phyloP scores from a whole-genome alignment of 2,797 vertebrate species.

The Oryzias dopingdopingensis region DNA sequence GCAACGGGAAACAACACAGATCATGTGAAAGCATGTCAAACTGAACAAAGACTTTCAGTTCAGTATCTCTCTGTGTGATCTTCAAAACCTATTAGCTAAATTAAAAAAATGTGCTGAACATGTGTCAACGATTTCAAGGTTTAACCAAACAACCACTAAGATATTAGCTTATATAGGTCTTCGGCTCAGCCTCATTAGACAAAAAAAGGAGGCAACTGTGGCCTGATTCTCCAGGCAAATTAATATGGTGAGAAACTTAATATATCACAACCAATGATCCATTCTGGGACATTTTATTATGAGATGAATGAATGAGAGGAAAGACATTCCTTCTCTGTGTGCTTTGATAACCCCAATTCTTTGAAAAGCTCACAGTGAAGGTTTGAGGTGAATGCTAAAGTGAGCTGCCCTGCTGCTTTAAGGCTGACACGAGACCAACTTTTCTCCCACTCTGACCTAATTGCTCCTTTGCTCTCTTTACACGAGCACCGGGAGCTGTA shows the following conservation, averaged over 20 bases:
- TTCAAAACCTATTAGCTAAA: background rate
- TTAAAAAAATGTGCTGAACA: constrained; percentile 1
- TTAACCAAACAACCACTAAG: constrained; percentile 44
- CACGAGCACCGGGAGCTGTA: constrained; percentile 66
- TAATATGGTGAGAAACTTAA: constrained; percentile 67
- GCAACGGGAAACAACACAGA: constrained; percentile 26
- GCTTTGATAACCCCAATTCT: constrained; percentile 59
- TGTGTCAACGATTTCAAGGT: constrained; percentile 42
- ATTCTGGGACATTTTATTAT: constrained; percentile 65
- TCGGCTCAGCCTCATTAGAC: constrained; percentile 68
- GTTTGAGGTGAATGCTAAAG: constrained; percentile 58
- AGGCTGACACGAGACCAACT: constrained; percentile 64
- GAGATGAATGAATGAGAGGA: constrained; percentile 45
- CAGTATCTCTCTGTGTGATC: background rate
- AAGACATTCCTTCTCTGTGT: constrained; percentile 41
- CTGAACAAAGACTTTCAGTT: constrained; percentile 18
- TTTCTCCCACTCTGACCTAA: constrained; percentile 75
- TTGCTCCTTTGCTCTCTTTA: constrained; percentile 67
- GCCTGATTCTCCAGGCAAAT: constrained; percentile 76
- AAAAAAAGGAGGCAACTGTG: constrained; percentile 61
- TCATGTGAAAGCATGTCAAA: constrained; percentile 30
- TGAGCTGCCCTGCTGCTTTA: constrained; percentile 63
- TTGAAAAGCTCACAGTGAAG: constrained; percentile 51
- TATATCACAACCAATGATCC: constrained; percentile 66
- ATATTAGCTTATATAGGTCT: constrained; percentile 67